Evolutionary conservation across 2,113 vertebrate species (phyloP).

Genomic region (Odontophorus gujanensis): DNA sequence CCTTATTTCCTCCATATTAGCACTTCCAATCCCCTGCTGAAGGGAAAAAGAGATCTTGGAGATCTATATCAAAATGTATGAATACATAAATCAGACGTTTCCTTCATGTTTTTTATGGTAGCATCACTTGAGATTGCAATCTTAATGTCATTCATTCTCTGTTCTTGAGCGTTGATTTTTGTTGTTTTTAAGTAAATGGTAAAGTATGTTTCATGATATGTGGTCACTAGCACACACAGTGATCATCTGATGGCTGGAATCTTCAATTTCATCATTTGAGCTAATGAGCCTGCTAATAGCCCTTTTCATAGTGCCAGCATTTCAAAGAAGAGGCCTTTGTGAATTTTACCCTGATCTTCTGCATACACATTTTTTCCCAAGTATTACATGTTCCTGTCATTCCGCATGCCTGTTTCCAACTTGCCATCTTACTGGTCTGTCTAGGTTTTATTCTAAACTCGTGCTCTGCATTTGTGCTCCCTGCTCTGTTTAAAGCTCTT

Average conservation of each 20-base stretch:
- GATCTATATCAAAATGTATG: fast-evolving
- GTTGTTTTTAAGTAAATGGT: neutral
- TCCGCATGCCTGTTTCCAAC: neutral
- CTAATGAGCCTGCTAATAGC: neutral
- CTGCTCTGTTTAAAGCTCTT: neutral
- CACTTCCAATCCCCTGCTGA: neutral
- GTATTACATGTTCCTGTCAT: neutral
- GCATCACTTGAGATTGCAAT: neutral
- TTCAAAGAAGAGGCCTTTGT: neutral
- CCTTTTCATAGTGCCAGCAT: neutral
- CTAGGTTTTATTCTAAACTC: neutral
- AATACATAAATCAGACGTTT: neutral
- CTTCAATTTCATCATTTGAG: neutral
- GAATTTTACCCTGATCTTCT: neutral
- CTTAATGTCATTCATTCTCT: neutral
- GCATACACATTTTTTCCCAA: neutral
- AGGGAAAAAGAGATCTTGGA: neutral
- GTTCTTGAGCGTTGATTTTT: neutral
- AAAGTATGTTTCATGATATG: neutral
- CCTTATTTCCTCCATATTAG: neutral
- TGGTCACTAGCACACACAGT: neutral
- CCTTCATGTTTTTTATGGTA: neutral
- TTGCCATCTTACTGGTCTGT: neutral
- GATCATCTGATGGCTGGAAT: neutral
- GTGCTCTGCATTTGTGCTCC: neutral